These are phyloP conservation scores for Drymonia ruficornis DNA, from an alignment of 2,888 invertebrate genomes.

Conservation along the genomic window DNA sequence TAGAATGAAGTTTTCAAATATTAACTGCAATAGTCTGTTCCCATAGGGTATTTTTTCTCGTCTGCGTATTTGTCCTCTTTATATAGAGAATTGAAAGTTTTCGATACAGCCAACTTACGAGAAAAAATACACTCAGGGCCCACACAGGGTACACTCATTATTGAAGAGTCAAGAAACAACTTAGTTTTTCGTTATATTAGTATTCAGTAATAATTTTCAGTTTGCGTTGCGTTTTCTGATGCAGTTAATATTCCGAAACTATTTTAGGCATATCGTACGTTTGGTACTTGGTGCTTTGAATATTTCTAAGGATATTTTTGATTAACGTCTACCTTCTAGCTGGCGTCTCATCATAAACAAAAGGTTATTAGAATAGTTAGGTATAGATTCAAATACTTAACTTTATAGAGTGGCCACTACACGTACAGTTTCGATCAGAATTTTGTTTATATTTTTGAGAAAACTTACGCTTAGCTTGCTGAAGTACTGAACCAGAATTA, in stretches of 20 bases:
- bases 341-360: conserved; percentile 47
- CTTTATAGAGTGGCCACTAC: conserved; percentile 73
- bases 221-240: neutral
- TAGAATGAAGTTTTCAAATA: conserved; percentile 44
- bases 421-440: conserved; percentile 49
- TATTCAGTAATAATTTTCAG: too few relatives aligned
- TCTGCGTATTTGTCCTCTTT: too few relatives aligned
- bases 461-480: neutral
- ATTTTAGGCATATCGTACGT: conserved; percentile 57
- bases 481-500: neutral
- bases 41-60: too few relatives aligned
- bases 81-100: too few relatives aligned
- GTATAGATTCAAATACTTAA: conserved; percentile 42
- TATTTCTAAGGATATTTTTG: conserved; percentile 47
- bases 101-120: too few relatives aligned
- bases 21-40: neutral
- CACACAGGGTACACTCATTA: too few relatives aligned
- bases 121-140: too few relatives aligned
- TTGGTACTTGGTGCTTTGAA: conserved; percentile 70
- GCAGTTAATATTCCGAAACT: conserved; percentile 15
- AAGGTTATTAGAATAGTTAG: conserved; percentile 55
- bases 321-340: conserved; percentile 58
- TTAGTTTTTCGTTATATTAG: too few relatives aligned
- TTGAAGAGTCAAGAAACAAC: too few relatives aligned
- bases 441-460: neutral